A percentile compares a stretch with the other conserved stretches of the same genome.
Conservation (phyloP, 2,888 invertebrate genomes). For the Erebia palarica region DNA sequence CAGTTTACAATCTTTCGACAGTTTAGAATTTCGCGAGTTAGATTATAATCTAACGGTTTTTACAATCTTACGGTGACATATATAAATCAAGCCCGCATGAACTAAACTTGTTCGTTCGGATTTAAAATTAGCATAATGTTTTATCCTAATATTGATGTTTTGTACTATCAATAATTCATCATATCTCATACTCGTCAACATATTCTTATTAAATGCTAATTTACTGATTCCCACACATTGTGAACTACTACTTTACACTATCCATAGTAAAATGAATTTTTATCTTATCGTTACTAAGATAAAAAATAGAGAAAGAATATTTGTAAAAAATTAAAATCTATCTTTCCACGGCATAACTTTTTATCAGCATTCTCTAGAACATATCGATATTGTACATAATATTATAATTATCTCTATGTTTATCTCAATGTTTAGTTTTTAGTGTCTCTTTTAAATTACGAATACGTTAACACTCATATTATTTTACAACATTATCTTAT, state of each 20-base stretch:
- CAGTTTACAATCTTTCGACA: too few relatives aligned
- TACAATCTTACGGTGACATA: too few relatives aligned
- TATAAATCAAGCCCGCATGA: slow-evolving; percentile 27
- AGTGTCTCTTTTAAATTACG: too few relatives aligned
- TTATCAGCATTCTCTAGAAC: neutral
- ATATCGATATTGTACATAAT: neutral
- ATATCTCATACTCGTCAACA: neutral
- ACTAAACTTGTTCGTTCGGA: neutral
- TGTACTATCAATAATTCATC: neutral
- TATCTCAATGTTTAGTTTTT: neutral
- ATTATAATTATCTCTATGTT: neutral
- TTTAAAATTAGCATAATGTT: neutral
- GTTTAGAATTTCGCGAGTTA: too few relatives aligned
- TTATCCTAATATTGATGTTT: neutral
- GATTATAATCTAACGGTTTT: too few relatives aligned
- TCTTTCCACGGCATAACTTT: slow-evolving; percentile 14
- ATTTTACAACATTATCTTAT: too few relatives aligned
- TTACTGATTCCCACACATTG: neutral
- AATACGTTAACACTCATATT: too few relatives aligned
- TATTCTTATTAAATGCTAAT: neutral
- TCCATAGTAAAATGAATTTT: neutral
- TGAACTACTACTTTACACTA: neutral
- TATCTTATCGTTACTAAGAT: neutral
- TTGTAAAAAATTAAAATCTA: neutral
- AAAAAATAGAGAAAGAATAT: neutral